Base-by-base conservation (phyloP, 2,888 invertebrate genomes). In the Cheilosia grossa region DNA sequence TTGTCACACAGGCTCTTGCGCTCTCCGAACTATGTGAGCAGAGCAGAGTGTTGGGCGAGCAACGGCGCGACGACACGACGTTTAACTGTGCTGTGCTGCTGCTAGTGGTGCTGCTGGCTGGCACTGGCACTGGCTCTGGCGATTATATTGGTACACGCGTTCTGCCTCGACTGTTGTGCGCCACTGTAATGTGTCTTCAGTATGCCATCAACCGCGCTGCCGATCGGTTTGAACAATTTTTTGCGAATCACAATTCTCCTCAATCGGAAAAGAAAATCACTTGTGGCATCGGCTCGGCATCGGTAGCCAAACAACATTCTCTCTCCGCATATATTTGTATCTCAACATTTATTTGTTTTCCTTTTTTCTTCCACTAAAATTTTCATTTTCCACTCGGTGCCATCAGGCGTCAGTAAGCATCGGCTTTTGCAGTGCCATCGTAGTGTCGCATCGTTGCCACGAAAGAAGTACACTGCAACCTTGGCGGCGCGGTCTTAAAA, bases 201-300 rank as follows among this genome's bases (percentile, higher is more conserved):
- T 85, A 85, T 85, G 85, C 75, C 85, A 85, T 85, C 85, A 85
- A 85, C 85, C 85, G 85, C 77, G 85, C 85, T 85, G 77, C 85
- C 81, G 85, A 85, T 85, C 85, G 85, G 85, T 85, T 85, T 85
- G 85, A 72, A 51, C 24, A 81, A 81, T 59, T 21, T 58, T 59
- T 85, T 77, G 85, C 85, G 77, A 85, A 85, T 67, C 72, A 67
- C 51, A 72, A 51, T 77, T 81, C 67, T 72, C 63, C 61, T 33
- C 44, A 74, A 63, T 21, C 49, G 49, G 9, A 33, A 66, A 79
- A 64, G 30, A 74, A 73, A 80, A 74, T 83, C 80, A 83, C 83
- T 83, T 83, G 83, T 83, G 83, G 83, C 79, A 83, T 37, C 37
- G 37, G 37, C 37, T 37, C 37, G 37, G 37, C 37, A 83, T 83